Conservation (phyloP, 2,797 vertebrate species). For the Lepus townsendii region DNA sequence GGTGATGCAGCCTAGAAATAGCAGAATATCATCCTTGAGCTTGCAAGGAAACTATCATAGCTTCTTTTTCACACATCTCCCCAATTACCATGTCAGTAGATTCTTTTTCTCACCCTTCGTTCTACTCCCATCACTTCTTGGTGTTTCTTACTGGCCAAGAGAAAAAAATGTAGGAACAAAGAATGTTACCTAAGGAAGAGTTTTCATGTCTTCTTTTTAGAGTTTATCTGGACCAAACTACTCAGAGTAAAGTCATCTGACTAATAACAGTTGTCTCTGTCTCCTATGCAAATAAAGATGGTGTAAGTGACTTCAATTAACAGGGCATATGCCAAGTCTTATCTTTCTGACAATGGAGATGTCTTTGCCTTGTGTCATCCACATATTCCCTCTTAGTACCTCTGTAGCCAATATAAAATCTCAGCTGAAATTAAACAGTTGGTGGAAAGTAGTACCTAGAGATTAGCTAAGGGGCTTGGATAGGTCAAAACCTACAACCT, state of each 20-base stretch:
- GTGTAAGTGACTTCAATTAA: neutral
- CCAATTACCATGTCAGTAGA: neutral
- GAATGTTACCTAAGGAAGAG: neutral
- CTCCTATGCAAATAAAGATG: neutral
- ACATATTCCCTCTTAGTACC: neutral
- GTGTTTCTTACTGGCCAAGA: neutral
- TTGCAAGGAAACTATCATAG: neutral
- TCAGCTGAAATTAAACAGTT: constrained; percentile 12
- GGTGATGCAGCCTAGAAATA: neutral
- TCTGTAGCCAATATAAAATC: neutral
- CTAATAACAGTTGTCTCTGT: constrained; percentile 7
- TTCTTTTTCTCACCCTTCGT: neutral
- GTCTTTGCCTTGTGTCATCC: neutral
- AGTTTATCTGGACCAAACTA: neutral
- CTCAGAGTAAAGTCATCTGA: neutral
- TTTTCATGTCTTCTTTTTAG: neutral
- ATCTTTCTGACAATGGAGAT: neutral
- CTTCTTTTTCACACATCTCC: neutral
- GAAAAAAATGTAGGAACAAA: neutral
- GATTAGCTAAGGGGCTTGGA: neutral
- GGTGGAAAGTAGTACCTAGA: neutral
- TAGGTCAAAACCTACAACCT: neutral
- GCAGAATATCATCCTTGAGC: neutral
- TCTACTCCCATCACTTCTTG: neutral
- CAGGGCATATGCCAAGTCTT: neutral